Base-by-base conservation (phyloP, 1,140 invertebrate genomes). In the Drosophila auraria region DNA sequence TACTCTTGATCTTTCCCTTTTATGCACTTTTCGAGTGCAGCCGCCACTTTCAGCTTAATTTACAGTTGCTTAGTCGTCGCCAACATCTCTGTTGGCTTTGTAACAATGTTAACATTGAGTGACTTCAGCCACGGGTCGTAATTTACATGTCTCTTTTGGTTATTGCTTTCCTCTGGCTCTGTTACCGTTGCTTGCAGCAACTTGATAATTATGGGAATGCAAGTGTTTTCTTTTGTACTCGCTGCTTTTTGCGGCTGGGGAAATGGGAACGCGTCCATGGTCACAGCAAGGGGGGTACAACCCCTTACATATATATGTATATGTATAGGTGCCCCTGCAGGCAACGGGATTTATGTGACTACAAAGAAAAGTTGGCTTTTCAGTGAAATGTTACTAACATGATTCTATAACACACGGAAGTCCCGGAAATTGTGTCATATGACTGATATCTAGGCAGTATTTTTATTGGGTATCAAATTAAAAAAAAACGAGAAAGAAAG, bases 61-160 rank as follows among this genome's bases (percentile, higher is more conserved):
- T 82, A 78, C 69, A 69, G 74, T 81, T 83, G 56, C 61, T 49
- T 69, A 45, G 38, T 15, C 20, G 36, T 42, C 25, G 62, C n/a
- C 27, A 20, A 17, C 38, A 51, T 69, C 56, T 42, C 12, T 45
- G 33, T 77, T 64, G 40, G 57, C 45, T 40, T 70, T 58, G 62
- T 58, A 61, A 65, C 40, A 49, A 68, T 47, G 78, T 80, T 72
- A 77, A 57, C 58, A 72, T 57, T 78, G 54, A 74, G 63, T 74
- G 76, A 78, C 78, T 54, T 63, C 42, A 49, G 44, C 69, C 75
- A 78, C 59, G 70, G 63, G 75, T 57, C 60, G 56, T 69, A 74
- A 78, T 79, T 69, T 62, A 79, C 78, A 78, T 61, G 51, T 44
- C 38, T 50, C 49, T 51, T 58, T 25, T 30, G 14, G 25, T 54